Evolutionary conservation across 2,113 vertebrate genomes (phyloP).

Genomic region (Notothenia rossii): DNA sequence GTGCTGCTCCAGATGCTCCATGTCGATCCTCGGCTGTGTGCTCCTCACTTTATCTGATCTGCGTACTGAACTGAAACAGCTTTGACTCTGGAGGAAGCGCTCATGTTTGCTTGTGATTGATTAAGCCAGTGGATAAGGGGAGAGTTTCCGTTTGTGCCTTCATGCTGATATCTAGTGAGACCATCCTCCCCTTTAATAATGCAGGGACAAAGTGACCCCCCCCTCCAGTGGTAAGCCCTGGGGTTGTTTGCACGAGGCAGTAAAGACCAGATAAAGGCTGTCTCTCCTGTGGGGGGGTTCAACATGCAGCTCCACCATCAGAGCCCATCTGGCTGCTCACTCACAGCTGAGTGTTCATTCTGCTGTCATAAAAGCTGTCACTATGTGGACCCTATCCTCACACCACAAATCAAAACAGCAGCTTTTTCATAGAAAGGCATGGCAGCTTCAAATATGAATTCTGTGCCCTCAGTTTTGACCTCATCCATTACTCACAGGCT

Average conservation of each 20-base stretch:
- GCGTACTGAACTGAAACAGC: conserved; percentile 29
- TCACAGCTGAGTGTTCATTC: conserved; percentile 8
- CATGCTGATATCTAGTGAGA: conserved; percentile 8
- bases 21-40: neutral
- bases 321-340: conserved; percentile 46
- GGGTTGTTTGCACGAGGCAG: conserved; percentile 67
- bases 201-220: neutral
- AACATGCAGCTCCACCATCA: conserved; percentile 34
- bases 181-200: no score
- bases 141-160: conserved; percentile 25
- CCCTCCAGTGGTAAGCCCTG: conserved; percentile 35
- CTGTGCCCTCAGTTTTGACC: neutral
- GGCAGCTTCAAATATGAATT: neutral
- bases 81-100: conserved; percentile 38
- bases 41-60: conserved; percentile 16
- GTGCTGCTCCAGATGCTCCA: conserved; percentile 17
- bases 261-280: conserved; percentile 68
- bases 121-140: conserved; percentile 31
- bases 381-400: conserved; percentile 14
- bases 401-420: conserved; percentile 7
- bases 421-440: conserved; percentile 9
- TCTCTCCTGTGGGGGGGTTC: conserved; percentile 20
- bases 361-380: conserved; percentile 55
- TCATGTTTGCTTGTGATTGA: conserved; percentile 67
- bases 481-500: neutral